Base-by-base conservation (phyloP, 2,888 invertebrate genomes). In the Tipula lateralis region DNA sequence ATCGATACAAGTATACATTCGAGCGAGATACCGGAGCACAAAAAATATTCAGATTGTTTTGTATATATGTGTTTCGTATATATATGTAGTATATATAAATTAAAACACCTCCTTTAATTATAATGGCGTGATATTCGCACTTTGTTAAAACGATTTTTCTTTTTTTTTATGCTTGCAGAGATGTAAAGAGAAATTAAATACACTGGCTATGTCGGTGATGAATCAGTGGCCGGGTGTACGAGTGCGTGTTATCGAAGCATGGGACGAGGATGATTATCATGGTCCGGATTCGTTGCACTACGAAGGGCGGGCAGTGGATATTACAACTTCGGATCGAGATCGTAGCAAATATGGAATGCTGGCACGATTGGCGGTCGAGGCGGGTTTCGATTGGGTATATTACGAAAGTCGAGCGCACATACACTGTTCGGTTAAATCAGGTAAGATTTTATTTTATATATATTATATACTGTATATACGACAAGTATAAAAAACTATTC, bases 321-420 rank as follows among this genome's bases (percentile, higher is more conserved):
- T 99, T 88, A 97, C 97, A 86, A 98, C 98, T 87, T 96, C 96
- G 87, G 98, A 98, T 92, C 92, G 96, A 85, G 97, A 98, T 91
- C 93, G 95, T 85, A 93, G 96, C 90, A 98, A 98, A 92, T 96
- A 97, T 91, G 98, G 98, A 87, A 97, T 98, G 97, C 92, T 99
- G 88, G 99, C 98, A 83, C 92, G 98, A 86, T 92, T 99, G 85
- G 99, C 99, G 0, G 97, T 97, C 85, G 97, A 98, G 90, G 98
- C 98, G 30, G 98, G 98, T 88, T 99, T 99, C 92, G 98, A 99
- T 92, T 99, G 98, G 98, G 99, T 99, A 86, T 97, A 96, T 92
- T 99, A 98, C 90, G 97, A 98, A 91, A 96, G 96, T 89, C 93
- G 97, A 87, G 95, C 96, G 16, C 97, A 98, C 90, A 97, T 99